These are phyloP conservation scores for Leptosomus discolor DNA, from an alignment of 2,113 vertebrate genomes.

Conservation along the genomic window DNA sequence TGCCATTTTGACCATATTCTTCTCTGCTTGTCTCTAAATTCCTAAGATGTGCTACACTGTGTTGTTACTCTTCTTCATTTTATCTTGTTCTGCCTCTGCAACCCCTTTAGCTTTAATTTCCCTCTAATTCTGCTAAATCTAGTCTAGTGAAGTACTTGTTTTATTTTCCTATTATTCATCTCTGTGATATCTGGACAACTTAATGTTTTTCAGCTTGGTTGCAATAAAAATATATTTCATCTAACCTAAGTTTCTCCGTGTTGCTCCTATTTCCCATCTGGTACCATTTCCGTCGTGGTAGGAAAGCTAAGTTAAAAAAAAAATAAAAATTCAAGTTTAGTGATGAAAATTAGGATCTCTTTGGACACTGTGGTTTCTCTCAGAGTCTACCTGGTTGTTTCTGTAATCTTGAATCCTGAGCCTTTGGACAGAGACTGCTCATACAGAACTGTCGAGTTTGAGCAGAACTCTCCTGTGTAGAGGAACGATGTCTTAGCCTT, in stretches of 20 bases:
- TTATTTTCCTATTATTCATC: background rate
- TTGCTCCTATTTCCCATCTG: background rate
- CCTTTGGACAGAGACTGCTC: background rate
- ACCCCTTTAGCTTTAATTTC: background rate
- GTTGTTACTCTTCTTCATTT: background rate
- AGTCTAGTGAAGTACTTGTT: background rate
- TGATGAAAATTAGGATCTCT: background rate
- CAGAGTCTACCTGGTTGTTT: background rate
- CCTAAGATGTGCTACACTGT: fast-evolving
- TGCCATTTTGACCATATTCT: background rate
- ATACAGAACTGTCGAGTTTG: background rate
- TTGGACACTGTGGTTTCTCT: background rate
- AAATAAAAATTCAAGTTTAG: background rate
- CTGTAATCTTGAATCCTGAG: background rate
- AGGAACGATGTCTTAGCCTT: background rate
- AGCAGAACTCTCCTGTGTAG: background rate
- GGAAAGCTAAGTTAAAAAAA: background rate
- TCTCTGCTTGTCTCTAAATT: background rate
- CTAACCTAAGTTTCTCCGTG: background rate
- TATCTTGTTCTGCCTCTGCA: background rate
- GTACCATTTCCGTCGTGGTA: background rate
- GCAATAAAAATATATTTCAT: background rate
- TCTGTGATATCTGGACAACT: background rate
- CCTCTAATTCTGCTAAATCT: background rate
- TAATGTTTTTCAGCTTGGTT: background rate